Base-by-base conservation (phyloP, 2,888 invertebrate species). In the Laspeyria flexula region DNA sequence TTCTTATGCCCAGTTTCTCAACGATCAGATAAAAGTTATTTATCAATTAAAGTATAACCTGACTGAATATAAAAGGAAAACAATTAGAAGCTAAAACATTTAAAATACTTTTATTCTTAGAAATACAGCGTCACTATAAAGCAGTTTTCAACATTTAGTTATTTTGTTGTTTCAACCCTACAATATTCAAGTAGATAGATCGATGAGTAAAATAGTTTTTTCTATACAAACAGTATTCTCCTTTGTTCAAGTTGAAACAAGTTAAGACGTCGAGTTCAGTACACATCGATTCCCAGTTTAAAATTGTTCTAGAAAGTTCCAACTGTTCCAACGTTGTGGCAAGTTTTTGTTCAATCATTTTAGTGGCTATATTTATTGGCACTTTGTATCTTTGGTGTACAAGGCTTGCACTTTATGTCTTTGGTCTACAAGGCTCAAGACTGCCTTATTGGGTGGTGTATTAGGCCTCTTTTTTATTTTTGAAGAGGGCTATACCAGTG, bases 211-310 rank as follows among this genome's bases (percentile, higher is more conserved):
- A 43, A 61, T 34, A 43, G 62, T 70, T 60, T 62, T 54, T 59
- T 62, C n/a, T 48, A 70, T 55, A 58, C 37, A 27, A 44, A 47
- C 37, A 49, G 48, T 47, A 45, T 57, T 51, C 60, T 71, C 61
- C 71, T 71, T 71, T 73, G 75, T 77, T 67, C 72, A 61, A 70
- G 48, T 67, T 56, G 58, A 61, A 66, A 67, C 77, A 73, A 82
- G 70, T 79, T 75, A 66, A 68, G 75, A 71, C 65, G 63, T 54
- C 40, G 43, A 58, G 50, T 60, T 52, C 72, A 51, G 45, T 60
- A 68, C 72, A 71, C 75, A 71, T 71, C 65, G 55, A 73, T 77
- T 79, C 61, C 64, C 66, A 80, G 76, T 81, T 77, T 64, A 64
- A n/a, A 78, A 75, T 75, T 74, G 75, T 79, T 77, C 27, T 59